Evolutionary conservation across 37 sponge, comb jelly and placozoan species (phyloP).

Genomic region (Beroe forskalii): DNA sequence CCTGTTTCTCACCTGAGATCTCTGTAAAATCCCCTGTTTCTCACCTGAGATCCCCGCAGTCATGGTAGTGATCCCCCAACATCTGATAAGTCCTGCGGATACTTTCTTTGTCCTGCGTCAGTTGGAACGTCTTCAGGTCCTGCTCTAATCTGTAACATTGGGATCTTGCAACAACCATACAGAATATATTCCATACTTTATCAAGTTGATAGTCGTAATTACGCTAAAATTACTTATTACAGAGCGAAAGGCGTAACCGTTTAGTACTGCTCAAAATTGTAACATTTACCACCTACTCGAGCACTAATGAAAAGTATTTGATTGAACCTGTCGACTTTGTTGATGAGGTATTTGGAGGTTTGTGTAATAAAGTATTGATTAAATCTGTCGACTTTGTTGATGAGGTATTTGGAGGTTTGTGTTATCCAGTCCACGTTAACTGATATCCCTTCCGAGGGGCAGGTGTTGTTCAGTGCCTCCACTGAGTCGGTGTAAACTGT

Average conservation of each 20-base stretch:
- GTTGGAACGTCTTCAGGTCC: conserved; percentile 40
- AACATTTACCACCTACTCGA: no score
- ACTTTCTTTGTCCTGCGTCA: conserved; percentile 40
- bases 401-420: conserved; percentile 48
- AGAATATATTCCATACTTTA: no score
- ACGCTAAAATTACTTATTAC: no score
- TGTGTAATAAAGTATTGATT: conserved; percentile 19
- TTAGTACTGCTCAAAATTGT: no score
- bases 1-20: no score
- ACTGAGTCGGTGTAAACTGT: conserved; percentile 58
- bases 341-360: conserved; percentile 50
- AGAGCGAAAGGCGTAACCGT: no score
- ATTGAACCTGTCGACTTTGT: conserved; percentile 58
- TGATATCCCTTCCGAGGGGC: conserved; percentile 57
- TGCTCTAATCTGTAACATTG: conserved; percentile 15
- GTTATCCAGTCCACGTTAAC: conserved; percentile 62
- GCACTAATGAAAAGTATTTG: no score
- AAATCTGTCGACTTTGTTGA: conserved; percentile 63
- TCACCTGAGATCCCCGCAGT: conserved; percentile 64
- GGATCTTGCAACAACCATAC: no score
- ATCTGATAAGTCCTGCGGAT: conserved; percentile 42
- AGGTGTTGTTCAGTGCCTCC: conserved; percentile 62
- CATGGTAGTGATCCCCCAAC: conserved; percentile 66
- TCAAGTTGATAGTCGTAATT: no score
- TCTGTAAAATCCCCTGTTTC: no score